Evolutionary conservation across 2,113 vertebrate genomes (phyloP).

Genomic region (Xenopus borealis): DNA sequence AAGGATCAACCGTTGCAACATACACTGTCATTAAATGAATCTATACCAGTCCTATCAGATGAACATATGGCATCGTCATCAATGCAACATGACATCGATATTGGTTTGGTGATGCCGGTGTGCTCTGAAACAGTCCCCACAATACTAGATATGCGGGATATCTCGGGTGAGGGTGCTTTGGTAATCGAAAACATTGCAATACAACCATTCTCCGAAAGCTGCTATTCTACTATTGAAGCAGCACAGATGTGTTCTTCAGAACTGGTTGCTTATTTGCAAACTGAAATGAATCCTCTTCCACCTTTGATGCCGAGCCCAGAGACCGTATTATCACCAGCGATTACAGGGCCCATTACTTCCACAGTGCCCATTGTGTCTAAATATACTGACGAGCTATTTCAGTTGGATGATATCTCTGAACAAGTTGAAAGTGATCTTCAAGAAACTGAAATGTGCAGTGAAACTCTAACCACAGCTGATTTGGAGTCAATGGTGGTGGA

Average conservation of each 20-base stretch:
- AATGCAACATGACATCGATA: conserved; percentile 12
- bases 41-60: conserved; percentile 4
- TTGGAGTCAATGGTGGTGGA: conserved; percentile 56
- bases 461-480: conserved; percentile 60
- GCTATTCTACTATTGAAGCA: conserved; percentile 30
- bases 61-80: conserved; percentile 21
- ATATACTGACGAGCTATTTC: conserved; percentile 32
- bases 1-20: not conserved
- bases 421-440: conserved; percentile 15
- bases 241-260: conserved; percentile 37
- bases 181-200: conserved; percentile 45
- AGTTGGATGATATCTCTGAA: conserved; percentile 10
- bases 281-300: not conserved
- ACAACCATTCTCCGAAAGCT: conserved; percentile 43
- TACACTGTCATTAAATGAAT: not conserved
- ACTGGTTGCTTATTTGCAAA: conserved; percentile 61
- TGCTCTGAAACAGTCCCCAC: not conserved
- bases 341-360: conserved; percentile 65
- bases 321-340: conserved; percentile 62
- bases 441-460: not conserved
- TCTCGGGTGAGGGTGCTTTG: not conserved
- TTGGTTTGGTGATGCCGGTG: not conserved
- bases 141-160: not conserved
- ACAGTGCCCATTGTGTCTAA: conserved; percentile 69
- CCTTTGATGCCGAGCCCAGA: conserved; percentile 45